Base-by-base conservation (phyloP, 2,797 vertebrate genomes). In the Sparidentex hasta region DNA sequence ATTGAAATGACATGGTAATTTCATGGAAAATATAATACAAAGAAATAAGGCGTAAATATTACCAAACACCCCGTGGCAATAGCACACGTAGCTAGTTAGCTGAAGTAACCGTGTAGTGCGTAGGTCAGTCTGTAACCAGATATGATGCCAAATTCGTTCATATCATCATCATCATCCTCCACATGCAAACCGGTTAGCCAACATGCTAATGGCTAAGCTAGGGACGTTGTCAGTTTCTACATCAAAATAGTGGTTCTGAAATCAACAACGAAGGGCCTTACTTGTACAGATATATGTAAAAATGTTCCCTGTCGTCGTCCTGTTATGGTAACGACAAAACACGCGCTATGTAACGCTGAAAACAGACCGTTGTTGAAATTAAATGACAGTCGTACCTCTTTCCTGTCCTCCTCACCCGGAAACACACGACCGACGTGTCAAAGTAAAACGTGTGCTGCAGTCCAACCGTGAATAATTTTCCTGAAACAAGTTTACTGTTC, bases 181-280 rank as follows among this genome's bases (percentile, higher is more conserved):
- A 87, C 80, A 88, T 90, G 92, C 92, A 93, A 94, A 91, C 93
- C 94, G 93, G 94, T 82, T 93, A 93, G 89, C 90, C 75, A 43
- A n/a, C 48, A 62, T 61, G 86, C 87, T 87, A 82, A 79, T 1
- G 16, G 77, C 25, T 84, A 82, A 84, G 84, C 83, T 80, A 83
- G 75, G 38, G 51, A 82, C 67, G 69, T 25, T 57, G 52, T 74
- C 46, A 65, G 20, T 21, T 62, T 62, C 9, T 20, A 54, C 29
- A 64, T 65, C 20, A 65, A 74, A 74, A 61, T 20, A 21, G n/a
- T 3, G 7, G 0, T 17, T 80, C 67, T 21, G 11, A 55, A 72
- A 11, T 3, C 4, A 55, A 21, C 8, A 52, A 48, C 17, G 1
- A 27, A 29, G n/a, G 1, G 17, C 21, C 66, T 83, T 72, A 80